A percentile compares a stretch with the other conserved stretches of the same genome.
phyloP scores from a whole-genome alignment of 2,113 vertebrate genomes.

The Calcarius ornatus region DNA sequence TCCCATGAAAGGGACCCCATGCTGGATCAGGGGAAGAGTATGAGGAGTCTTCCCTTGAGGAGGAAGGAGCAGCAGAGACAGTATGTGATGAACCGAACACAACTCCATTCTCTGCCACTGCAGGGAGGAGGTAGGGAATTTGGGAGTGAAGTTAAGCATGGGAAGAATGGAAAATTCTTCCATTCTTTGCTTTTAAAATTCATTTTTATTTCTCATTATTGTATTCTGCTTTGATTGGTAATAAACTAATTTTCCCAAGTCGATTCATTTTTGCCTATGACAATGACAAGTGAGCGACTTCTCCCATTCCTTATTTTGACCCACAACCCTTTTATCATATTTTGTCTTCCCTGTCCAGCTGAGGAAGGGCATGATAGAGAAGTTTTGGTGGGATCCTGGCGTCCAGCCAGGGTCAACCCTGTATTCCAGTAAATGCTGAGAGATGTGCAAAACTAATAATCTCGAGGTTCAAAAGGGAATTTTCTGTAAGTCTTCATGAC shows the following conservation, averaged over 20 bases:
- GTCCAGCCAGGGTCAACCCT: not conserved
- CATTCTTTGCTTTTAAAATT: not conserved
- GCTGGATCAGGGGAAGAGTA: too few species aligned
- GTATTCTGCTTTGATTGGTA: not conserved
- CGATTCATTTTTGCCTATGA: not conserved
- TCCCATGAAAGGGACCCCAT: not conserved
- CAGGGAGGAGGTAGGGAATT: not conserved
- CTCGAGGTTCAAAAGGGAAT: not conserved
- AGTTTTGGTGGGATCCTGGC: not conserved
- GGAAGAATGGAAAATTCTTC: not conserved
- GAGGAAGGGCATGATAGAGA: not conserved
- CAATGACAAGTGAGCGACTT: not conserved
- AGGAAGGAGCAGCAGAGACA: not conserved
- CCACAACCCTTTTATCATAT: not conserved
- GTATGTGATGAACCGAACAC: not conserved
- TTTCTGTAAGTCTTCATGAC: not conserved
- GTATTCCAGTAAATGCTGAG: not conserved
- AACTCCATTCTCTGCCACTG: not conserved
- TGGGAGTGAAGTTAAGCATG: not conserved
- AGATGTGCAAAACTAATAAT: not conserved
- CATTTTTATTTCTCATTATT: not conserved
- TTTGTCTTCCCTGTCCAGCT: not conserved
- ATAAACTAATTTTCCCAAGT: not conserved
- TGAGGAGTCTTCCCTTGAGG: not conserved
- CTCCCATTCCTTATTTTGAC: not conserved